These are phyloP conservation scores for Zoanthus gigantus DNA, from an alignment of 92 coral and sea anemone genomes.

Conservation along the genomic window DNA sequence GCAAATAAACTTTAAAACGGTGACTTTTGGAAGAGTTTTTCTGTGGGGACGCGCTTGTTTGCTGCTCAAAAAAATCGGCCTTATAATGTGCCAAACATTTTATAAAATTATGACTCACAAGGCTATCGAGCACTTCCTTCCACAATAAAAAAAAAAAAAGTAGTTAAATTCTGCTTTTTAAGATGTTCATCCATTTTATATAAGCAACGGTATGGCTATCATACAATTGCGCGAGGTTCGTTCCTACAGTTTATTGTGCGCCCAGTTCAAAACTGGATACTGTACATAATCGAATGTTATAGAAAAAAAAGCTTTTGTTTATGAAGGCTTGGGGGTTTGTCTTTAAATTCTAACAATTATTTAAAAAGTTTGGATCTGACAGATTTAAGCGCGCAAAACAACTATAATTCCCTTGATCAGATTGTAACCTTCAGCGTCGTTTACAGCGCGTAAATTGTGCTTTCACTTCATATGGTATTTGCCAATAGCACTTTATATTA, in stretches of 20 bases:
- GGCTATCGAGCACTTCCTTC: slow-evolving; percentile 5
- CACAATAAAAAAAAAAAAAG: not conserved
- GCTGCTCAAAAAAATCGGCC: not conserved
- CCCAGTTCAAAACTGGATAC: slow-evolving; percentile 14
- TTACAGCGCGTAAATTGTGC: slow-evolving; percentile 5
- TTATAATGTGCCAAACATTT: not conserved
- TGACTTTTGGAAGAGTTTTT: not conserved
- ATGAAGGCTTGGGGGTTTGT: slow-evolving; percentile 12
- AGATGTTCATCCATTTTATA: not conserved
- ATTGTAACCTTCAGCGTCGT: not conserved
- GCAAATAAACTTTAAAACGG: not conserved
- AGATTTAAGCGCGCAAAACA: not conserved
- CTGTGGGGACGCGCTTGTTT: not conserved
- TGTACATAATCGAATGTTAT: slow-evolving; percentile 9
- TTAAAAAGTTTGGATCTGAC: slow-evolving; percentile 3
- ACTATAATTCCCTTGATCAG: not conserved
- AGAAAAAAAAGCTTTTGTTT: not conserved
- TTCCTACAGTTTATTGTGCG: slow-evolving; percentile 17
- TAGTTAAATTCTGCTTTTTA: slow-evolving; percentile 3
- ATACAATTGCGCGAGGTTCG: slow-evolving; percentile 1
- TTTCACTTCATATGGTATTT: not conserved
- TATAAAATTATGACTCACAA: not conserved
- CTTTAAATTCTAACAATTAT: slow-evolving; percentile 12
- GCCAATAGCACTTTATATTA: not conserved
- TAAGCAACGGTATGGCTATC: not conserved